Percentiles rank a stretch among this genome's conserved stretches.
phyloP scores from a whole-genome alignment of 2,888 invertebrate genomes.

The Limnephilus auricula region DNA sequence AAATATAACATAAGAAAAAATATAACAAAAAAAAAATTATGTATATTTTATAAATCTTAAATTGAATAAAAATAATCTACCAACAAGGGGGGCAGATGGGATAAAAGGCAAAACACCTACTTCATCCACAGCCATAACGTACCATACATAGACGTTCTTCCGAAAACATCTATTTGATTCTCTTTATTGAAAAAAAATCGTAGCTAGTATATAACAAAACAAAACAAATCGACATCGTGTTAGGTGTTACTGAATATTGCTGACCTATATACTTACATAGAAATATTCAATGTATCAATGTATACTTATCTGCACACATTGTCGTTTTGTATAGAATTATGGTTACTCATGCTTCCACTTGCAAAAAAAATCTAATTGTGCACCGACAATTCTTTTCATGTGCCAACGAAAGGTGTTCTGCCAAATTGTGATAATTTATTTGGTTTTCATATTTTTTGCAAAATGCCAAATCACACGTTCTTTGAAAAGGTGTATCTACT shows the following conservation, averaged over 20 bases:
- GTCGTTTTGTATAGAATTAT: neutral
- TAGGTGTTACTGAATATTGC: neutral
- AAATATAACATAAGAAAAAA: neutral
- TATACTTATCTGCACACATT: neutral
- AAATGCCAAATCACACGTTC: constrained; percentile 19
- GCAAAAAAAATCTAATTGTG: neutral
- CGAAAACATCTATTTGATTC: no score
- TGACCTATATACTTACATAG: neutral
- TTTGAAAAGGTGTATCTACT: neutral
- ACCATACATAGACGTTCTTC: no score
- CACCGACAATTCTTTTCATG: constrained; percentile 27
- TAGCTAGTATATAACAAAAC: neutral
- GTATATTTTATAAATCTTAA: neutral
- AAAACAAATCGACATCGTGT: neutral
- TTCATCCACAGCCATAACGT: no score
- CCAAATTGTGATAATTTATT: neutral
- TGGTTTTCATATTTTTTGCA: constrained; percentile 33
- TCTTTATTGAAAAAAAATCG: neutral
- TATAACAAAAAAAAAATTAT: neutral
- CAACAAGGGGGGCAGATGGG: no score
- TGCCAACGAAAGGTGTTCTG: constrained; percentile 42
- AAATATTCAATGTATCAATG: no score
- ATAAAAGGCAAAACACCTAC: no score
- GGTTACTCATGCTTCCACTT: neutral
- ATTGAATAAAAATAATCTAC: no score